Conservation (phyloP, 1,140 invertebrate species). For the Drosophila funebris region DNA sequence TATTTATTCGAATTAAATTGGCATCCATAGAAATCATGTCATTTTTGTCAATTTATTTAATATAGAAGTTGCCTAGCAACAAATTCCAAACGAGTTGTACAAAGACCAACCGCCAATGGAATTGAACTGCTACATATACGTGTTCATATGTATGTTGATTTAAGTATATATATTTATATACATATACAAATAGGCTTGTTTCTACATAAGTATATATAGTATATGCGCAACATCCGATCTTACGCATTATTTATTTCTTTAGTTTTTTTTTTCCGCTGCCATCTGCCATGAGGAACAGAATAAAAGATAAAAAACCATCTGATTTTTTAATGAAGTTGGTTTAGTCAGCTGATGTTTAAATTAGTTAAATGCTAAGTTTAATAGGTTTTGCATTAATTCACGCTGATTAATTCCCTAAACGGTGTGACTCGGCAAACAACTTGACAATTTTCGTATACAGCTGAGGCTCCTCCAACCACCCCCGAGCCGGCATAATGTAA, state of each 20-base stretch:
- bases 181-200: constrained; percentile 9
- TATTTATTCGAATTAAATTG: not conserved
- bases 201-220: not conserved
- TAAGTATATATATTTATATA: not conserved
- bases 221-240: constrained; percentile 23
- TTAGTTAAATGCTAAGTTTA: constrained; percentile 4
- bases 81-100: constrained; percentile 33
- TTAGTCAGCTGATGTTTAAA: constrained; percentile 13
- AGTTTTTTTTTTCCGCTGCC: constrained; percentile 4
- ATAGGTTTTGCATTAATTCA: not conserved
- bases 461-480: not conserved
- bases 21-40: constrained; percentile 5
- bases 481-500: not conserved
- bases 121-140: not conserved
- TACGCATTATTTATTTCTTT: constrained; percentile 12
- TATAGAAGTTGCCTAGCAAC: constrained; percentile 15
- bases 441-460: not conserved
- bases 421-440: not conserved
- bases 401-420: constrained; percentile 3
- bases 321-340: constrained; percentile 17
- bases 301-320: constrained; percentile 3
- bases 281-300: constrained; percentile 14
- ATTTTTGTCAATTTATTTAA: not conserved
- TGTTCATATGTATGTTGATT: not conserved
- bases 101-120: constrained; percentile 22